phyloP scores from a whole-genome alignment of 2,888 invertebrate species.

The Charanyca ferruginea region DNA sequence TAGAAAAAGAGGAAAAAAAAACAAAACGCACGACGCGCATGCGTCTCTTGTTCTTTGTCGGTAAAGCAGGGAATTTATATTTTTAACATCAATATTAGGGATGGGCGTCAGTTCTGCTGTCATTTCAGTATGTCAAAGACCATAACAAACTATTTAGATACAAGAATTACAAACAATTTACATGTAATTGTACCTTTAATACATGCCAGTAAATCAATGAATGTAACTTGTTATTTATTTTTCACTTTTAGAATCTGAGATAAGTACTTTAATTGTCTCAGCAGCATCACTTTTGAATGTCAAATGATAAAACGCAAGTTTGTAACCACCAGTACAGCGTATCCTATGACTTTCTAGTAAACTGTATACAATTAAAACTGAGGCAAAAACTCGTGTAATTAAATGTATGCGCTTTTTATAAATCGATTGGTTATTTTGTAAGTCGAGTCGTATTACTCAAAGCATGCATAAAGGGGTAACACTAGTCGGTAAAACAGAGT shows the following conservation, averaged over 20 bases:
- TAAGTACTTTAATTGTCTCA: background rate
- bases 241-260: background rate
- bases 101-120: conserved; percentile 36
- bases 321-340: no score
- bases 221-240: no score
- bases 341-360: no score
- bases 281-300: no score
- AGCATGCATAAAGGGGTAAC: background rate
- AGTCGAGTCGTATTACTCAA: conserved; percentile 4
- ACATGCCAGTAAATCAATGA: no score
- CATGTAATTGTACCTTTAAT: background rate
- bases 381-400: background rate
- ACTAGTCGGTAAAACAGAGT: conserved; percentile 26
- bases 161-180: background rate
- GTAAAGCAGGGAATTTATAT: conserved; percentile 76
- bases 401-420: background rate
- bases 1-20: conserved; percentile 82
- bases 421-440: background rate
- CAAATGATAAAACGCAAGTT: no score
- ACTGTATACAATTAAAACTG: no score
- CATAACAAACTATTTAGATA: background rate
- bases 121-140: conserved; percentile 12
- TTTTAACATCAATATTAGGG: conserved; percentile 75
- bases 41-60: conserved; percentile 81
- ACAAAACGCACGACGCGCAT: conserved; percentile 84